phyloP scores from a whole-genome alignment of 2,113 vertebrate genomes.

The Equus quagga region DNA sequence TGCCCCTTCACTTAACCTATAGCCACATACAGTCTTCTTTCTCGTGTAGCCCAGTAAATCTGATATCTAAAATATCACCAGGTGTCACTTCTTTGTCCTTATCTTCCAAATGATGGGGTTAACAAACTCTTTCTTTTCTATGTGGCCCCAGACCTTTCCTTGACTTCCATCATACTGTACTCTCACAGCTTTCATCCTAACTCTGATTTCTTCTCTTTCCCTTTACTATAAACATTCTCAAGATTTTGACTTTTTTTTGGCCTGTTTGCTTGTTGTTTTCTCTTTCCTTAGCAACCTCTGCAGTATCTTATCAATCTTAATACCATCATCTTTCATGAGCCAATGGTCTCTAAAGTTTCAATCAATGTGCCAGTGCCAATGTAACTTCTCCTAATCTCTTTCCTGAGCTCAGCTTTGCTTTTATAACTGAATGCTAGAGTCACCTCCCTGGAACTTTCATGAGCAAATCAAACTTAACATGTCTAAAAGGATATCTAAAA shows the following conservation, averaged over 20 bases:
- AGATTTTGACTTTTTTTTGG: not conserved
- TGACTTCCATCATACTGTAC: not conserved
- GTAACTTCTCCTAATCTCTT: not conserved
- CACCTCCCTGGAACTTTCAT: not conserved
- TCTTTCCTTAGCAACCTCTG: not conserved
- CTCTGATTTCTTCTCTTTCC: not conserved
- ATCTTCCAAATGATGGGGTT: not conserved
- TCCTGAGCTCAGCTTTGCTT: not conserved
- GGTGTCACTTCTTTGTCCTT: not conserved
- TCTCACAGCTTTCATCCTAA: not conserved
- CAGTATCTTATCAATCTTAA: not conserved
- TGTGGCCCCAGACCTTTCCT: not conserved
- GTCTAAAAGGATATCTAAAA: not conserved
- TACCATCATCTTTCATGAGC: not conserved
- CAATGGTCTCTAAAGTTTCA: not conserved
- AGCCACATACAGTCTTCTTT: too few relatives aligned
- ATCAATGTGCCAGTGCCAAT: not conserved
- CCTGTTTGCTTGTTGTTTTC: not conserved
- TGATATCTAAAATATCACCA: not conserved
- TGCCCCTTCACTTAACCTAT: not conserved
- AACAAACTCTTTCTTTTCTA: not conserved
- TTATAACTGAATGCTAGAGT: not conserved
- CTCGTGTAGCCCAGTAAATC: not conserved
- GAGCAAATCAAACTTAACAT: not conserved
- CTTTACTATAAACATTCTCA: not conserved